Percentiles rank a stretch among this genome's conserved stretches.
Evolutionary conservation across 2,888 invertebrate genomes (phyloP).

Genomic region (Acleris holmiana): DNA sequence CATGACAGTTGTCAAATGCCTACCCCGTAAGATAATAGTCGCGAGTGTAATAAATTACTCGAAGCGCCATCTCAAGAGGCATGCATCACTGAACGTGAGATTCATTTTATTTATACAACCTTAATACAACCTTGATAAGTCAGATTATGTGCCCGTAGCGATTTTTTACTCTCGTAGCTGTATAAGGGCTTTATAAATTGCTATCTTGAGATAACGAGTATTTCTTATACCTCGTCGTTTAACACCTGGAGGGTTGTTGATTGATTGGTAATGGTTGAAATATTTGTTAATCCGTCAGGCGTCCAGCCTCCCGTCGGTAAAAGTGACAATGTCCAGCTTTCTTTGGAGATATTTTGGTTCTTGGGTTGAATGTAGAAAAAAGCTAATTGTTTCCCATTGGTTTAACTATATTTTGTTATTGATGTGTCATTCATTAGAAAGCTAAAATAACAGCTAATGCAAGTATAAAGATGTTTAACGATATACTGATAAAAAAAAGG

Average conservation of each 20-base stretch:
- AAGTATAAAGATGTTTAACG: no score
- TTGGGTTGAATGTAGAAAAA: no score
- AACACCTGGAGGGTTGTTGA: constrained; percentile 6
- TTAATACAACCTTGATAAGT: not conserved
- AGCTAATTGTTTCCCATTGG: no score
- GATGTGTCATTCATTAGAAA: no score
- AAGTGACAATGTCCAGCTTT: no score
- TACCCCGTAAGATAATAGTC: not conserved
- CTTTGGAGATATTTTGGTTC: no score
- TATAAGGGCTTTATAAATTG: constrained; percentile 8
- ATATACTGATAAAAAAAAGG: no score
- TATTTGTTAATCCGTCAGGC: no score
- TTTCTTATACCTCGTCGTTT: not conserved
- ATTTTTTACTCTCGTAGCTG: constrained; percentile 1
- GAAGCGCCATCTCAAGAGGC: not conserved
- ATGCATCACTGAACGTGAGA: not conserved
- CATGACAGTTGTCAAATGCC: no score
- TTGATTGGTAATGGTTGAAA: not conserved
- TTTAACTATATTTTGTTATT: no score
- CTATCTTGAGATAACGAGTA: not conserved
- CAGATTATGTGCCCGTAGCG: constrained; percentile 4
- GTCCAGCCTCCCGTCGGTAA: no score
- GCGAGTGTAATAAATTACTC: not conserved
- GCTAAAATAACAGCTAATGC: no score
- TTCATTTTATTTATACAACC: not conserved